A percentile compares a stretch with the other conserved stretches of the same genome.
These are phyloP conservation scores for Palaemon carinicauda DNA, from an alignment of 1,140 invertebrate species.

Conservation along the genomic window DNA sequence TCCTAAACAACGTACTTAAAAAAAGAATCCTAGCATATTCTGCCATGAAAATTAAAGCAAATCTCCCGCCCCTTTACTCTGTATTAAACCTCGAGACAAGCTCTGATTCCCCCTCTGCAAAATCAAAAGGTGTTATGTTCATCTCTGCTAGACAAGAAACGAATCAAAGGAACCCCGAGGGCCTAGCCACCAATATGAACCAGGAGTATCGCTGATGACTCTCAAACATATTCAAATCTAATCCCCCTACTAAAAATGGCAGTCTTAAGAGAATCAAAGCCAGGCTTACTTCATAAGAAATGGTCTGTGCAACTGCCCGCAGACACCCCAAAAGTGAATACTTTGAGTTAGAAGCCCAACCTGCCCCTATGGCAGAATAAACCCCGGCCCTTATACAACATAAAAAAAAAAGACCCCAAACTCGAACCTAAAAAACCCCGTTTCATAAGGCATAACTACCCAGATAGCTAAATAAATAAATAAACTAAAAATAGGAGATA, in stretches of 20 bases:
- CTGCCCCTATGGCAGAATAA: neutral
- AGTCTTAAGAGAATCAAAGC: too few relatives aligned
- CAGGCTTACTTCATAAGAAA: too few relatives aligned
- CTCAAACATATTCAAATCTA: neutral
- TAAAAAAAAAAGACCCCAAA: neutral
- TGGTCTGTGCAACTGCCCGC: slow-evolving; percentile 15
- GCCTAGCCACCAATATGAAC: neutral
- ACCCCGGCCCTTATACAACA: neutral
- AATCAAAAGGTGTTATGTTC: slow-evolving; percentile 11
- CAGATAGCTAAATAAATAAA: too few relatives aligned
- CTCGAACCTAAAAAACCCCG: too few relatives aligned
- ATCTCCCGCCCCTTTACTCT: neutral
- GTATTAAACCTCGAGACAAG: slow-evolving; percentile 19
- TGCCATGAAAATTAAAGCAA: slow-evolving; percentile 14
- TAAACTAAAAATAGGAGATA: too few relatives aligned
- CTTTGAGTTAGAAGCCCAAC: neutral
- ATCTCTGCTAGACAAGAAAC: slow-evolving; percentile 18
- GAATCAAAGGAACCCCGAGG: slow-evolving; percentile 1
- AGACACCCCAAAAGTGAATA: neutral
- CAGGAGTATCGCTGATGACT: neutral
- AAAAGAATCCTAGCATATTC: too few relatives aligned
- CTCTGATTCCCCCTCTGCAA: slow-evolving; percentile 29
- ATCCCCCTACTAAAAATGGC: neutral
- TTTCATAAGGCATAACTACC: too few relatives aligned
- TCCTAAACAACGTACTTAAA: too few relatives aligned